phyloP scores from a whole-genome alignment of 1,140 invertebrate genomes.

The Meteorus sp. region DNA sequence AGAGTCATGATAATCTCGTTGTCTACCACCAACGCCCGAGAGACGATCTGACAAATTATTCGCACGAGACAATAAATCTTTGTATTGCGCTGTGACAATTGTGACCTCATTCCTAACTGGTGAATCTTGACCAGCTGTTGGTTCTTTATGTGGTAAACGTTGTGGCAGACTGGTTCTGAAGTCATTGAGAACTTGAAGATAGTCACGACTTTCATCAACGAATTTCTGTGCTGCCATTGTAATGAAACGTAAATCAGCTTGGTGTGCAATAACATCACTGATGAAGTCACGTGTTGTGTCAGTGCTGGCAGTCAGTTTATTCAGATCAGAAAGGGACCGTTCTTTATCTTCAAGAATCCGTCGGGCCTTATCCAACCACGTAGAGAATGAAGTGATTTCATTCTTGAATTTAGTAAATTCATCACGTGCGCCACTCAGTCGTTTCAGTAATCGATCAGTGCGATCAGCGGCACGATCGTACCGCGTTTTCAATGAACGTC shows the following conservation, averaged over 20 bases:
- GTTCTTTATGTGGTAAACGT: slow-evolving; percentile 75
- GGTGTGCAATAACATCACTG: slow-evolving; percentile 92
- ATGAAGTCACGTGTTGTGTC: slow-evolving; percentile 84
- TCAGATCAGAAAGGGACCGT: slow-evolving; percentile 77
- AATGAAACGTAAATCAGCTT: slow-evolving; percentile 91
- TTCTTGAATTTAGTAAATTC: slow-evolving; percentile 85
- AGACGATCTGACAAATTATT: slow-evolving; percentile 81
- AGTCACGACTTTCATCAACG: slow-evolving; percentile 90
- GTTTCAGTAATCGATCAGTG: slow-evolving; percentile 75
- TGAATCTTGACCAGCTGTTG: slow-evolving; percentile 68
- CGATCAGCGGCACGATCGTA: slow-evolving; percentile 81
- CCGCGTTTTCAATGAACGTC: slow-evolving; percentile 78
- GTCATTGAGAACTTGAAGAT: slow-evolving; percentile 78
- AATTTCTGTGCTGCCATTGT: slow-evolving; percentile 95
- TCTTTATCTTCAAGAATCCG: slow-evolving; percentile 84
- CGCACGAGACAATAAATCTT: slow-evolving; percentile 76
- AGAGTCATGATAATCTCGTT: slow-evolving; percentile 80
- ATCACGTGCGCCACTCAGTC: slow-evolving; percentile 78
- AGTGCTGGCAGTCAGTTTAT: slow-evolving; percentile 70
- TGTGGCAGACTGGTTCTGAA: slow-evolving; percentile 81
- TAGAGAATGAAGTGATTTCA: slow-evolving; percentile 79
- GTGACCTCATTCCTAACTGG: slow-evolving; percentile 72
- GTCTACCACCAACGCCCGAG: slow-evolving; percentile 74
- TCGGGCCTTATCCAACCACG: slow-evolving; percentile 82
- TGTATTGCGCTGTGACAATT: slow-evolving; percentile 70